phyloP scores from a whole-genome alignment of 2,888 invertebrate species.

The Eupithecia subfuscata region DNA sequence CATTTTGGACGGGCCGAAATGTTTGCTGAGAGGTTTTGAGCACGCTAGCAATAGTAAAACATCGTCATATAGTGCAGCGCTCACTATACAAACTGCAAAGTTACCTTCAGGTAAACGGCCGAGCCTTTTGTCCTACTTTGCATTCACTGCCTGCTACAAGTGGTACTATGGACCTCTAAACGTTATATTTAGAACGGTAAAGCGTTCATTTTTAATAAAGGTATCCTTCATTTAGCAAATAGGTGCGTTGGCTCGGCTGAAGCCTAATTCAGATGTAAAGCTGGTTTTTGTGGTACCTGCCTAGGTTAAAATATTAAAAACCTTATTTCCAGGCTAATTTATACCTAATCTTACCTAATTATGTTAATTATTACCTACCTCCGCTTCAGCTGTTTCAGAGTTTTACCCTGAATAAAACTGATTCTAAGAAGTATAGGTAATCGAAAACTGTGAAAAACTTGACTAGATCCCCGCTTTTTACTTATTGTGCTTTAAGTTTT shows the following conservation, averaged over 20 bases:
- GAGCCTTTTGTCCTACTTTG: conserved; percentile 20
- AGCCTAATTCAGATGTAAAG: not conserved
- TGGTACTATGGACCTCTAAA: conserved; percentile 9
- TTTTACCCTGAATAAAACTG: too few species aligned
- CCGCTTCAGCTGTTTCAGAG: too few species aligned
- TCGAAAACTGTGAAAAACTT: too few species aligned
- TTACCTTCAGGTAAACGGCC: conserved; percentile 17
- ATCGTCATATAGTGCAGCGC: not conserved
- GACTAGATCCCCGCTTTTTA: too few species aligned
- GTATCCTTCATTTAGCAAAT: conserved; percentile 8
- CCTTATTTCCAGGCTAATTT: not conserved
- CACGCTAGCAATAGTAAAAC: not conserved
- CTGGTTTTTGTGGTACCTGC: not conserved
- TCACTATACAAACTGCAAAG: not conserved
- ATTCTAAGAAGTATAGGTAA: too few species aligned
- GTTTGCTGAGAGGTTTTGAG: too few species aligned
- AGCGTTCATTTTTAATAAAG: conserved; percentile 18
- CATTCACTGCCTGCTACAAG: conserved; percentile 4
- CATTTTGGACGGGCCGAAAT: too few species aligned
- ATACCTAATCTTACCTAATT: not conserved
- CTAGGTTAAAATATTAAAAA: not conserved
- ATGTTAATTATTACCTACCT: too few species aligned
- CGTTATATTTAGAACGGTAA: conserved; percentile 13
- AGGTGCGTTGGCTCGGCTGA: not conserved
- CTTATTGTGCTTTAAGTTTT: too few species aligned